Conservation (phyloP, 2,888 invertebrate species). For the Drosophila rubida region DNA sequence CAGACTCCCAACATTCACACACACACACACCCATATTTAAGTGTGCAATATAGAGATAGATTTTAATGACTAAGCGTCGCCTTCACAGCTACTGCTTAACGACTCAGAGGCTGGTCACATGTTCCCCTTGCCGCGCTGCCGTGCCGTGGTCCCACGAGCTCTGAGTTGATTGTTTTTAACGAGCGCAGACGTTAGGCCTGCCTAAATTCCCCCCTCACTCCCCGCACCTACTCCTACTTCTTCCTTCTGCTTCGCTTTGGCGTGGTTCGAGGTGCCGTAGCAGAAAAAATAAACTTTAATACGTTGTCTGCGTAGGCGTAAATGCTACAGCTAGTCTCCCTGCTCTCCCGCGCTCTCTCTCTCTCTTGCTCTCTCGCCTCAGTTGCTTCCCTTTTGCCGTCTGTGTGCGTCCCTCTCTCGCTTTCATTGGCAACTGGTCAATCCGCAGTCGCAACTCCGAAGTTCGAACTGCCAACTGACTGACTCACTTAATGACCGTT, state of each 20-base stretch:
- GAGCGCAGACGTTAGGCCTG: slow-evolving; percentile 52
- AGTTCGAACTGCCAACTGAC: slow-evolving; percentile 37
- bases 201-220: slow-evolving; percentile 2
- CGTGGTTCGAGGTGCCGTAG: slow-evolving; percentile 9
- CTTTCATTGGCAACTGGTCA: slow-evolving; percentile 42
- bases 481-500: slow-evolving; percentile 66
- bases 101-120: slow-evolving; percentile 36
- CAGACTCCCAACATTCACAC: slow-evolving; percentile 2
- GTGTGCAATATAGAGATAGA: slow-evolving; percentile 6
- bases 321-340: slow-evolving; percentile 27
- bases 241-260: background rate
- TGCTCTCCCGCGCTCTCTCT: background rate
- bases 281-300: slow-evolving; percentile 19
- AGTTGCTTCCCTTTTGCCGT: no score
- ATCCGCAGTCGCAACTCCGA: slow-evolving; percentile 18
- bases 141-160: background rate
- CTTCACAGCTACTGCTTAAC: slow-evolving; percentile 61
- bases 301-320: slow-evolving; percentile 59
- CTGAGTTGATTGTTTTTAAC: slow-evolving; percentile 58
- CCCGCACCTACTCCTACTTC: background rate
- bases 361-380: background rate
- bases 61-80: slow-evolving; percentile 63
- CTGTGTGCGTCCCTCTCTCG: no score
- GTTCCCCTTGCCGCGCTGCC: background rate
- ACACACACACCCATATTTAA: background rate